These are phyloP conservation scores for Neodiprion lecontei DNA, from an alignment of 1,140 invertebrate genomes.

Conservation along the genomic window DNA sequence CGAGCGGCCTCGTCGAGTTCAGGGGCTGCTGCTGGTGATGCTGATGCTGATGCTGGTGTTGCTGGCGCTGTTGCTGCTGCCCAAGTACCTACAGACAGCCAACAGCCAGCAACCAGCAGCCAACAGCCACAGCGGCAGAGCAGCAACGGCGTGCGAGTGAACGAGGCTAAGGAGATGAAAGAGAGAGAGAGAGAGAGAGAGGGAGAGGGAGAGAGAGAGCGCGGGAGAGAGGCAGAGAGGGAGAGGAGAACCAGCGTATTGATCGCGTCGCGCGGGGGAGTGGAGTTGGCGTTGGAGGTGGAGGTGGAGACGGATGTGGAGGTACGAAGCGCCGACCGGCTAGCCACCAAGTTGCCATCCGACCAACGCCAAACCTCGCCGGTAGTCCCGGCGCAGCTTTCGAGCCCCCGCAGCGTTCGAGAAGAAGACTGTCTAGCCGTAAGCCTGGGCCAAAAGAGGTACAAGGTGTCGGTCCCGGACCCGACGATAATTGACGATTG, in stretches of 20 bases:
- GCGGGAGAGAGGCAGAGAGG: background rate
- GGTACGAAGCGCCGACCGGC: conserved; percentile 49
- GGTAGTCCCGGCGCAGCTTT: background rate
- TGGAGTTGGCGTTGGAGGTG: conserved; percentile 25
- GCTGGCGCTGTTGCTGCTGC: conserved; percentile 37
- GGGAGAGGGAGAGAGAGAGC: background rate
- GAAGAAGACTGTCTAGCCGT: background rate
- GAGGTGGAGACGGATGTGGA: background rate
- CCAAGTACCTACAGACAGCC: conserved; percentile 17
- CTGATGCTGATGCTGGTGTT: conserved; percentile 36
- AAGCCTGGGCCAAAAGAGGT: too few relatives aligned
- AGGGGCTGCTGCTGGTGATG: conserved; percentile 32
- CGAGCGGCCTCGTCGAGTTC: conserved; percentile 28
- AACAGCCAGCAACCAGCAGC: background rate
- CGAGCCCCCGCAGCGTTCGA: conserved; percentile 2
- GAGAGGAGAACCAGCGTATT: conserved; percentile 49
- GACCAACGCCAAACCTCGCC: background rate
- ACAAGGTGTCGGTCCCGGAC: too few relatives aligned
- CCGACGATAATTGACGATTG: too few relatives aligned
- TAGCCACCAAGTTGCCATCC: conserved; percentile 33
- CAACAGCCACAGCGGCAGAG: conserved; percentile 19
- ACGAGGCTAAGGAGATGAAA: conserved; percentile 25
- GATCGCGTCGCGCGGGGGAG: conserved; percentile 59
- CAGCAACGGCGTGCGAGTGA: conserved; percentile 21
- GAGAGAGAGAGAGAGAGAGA: conserved; percentile 21